Base-by-base conservation (phyloP, 1,140 invertebrate genomes). In the Drosophila seguyi region DNA sequence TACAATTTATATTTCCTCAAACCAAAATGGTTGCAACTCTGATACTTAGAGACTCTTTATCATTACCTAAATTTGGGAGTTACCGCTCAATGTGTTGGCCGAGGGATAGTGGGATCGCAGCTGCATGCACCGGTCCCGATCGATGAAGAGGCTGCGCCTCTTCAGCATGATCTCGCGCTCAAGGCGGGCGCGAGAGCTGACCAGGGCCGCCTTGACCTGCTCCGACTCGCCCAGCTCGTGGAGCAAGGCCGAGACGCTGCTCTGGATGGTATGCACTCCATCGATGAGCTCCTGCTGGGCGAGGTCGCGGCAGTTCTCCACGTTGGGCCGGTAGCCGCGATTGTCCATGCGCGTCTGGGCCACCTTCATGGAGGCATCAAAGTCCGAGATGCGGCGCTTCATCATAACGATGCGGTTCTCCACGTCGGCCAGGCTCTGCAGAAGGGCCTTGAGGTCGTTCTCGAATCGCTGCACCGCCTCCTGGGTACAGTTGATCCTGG, bases 281-380 rank as follows among this genome's bases (percentile, higher is more conserved):
- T 96, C 95, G 39, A 97, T 94, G n/a, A 97, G 93, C 10, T 95
- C 95, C 69, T 95, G 94, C 92, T 97, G 96, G 16, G 95, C 93
- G 36, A 93, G 91, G 88, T 97, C 96, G 48, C 96, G 93, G 60
- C 96, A 96, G 78, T 94, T 96, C 92, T 97, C 96, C 10, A 96
- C 95, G 42, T 95, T 93, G 18, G 95, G 95, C 36, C 95, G 93
- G 58, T 94, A 93, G 41, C 94, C 94, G 66, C 96, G 94, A 79
- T 96, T 96, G 80, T 96, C 94, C 57, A 97, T 93, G 73, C 96
- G 94, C 0, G 96, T 97, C 92, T 97, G 96, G 18, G 96, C 96
- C 27, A 96, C 94, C 91, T 97, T 97, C 94, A 96, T 95, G 4
- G 95, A 94, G 10, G 94, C 93, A 79, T 97, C 95, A 84, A 96